A percentile compares a stretch with the other conserved stretches of the same genome.
Evolutionary conservation across 2,888 invertebrate species (phyloP).

Genomic region (Aelia acuminata): DNA sequence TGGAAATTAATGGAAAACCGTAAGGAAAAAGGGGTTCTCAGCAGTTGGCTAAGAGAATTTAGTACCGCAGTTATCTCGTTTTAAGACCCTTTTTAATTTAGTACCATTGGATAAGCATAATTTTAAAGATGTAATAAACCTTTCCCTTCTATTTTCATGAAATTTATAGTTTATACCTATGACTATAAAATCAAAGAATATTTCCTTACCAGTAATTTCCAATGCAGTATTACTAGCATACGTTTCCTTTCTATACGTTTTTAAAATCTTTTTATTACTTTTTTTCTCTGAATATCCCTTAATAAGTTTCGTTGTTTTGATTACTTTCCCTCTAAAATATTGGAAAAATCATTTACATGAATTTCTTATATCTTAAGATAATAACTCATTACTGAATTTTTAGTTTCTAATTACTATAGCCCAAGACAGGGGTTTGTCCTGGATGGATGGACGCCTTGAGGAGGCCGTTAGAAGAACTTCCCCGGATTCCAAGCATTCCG

Average conservation of each 20-base stretch:
- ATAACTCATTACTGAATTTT: no score
- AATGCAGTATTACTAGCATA: no score
- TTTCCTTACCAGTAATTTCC: no score
- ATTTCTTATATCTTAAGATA: no score
- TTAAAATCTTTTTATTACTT: no score
- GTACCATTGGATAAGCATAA: slow-evolving; percentile 30
- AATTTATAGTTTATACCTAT: not conserved
- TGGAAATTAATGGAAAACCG: slow-evolving; percentile 40
- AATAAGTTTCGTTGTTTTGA: no score
- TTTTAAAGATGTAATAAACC: slow-evolving; percentile 24
- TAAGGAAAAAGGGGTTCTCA: slow-evolving; percentile 9
- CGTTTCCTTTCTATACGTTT: no score
- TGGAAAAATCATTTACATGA: no score
- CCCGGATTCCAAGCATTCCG: not conserved
- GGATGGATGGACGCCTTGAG: not conserved
- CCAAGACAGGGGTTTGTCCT: not conserved
- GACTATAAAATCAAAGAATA: not conserved
- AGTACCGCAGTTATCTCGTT: slow-evolving; percentile 30
- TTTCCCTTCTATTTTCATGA: not conserved
- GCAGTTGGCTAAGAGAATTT: slow-evolving; percentile 10
- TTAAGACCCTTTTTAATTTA: slow-evolving; percentile 30
- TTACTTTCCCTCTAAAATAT: no score
- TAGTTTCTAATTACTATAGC: not conserved
- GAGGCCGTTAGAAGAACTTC: not conserved
- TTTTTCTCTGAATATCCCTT: no score